These are phyloP conservation scores for Cotesia vestalis DNA, from an alignment of 1,140 invertebrate species.

Conservation along the genomic window DNA sequence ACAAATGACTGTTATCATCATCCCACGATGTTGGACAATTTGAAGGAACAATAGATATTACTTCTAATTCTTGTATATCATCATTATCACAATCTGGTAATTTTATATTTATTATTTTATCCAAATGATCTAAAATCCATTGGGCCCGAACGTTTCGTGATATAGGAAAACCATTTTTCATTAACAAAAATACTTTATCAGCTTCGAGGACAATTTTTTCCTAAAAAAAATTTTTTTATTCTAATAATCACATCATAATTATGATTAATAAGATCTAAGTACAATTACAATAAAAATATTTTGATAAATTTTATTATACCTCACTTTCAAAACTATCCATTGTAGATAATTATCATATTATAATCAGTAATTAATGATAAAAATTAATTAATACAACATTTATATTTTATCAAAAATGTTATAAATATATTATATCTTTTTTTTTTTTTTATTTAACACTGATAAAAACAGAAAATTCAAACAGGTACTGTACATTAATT, in stretches of 20 bases:
- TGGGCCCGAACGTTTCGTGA: conserved; percentile 79
- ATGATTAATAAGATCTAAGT: not conserved
- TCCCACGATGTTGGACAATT: conserved; percentile 65
- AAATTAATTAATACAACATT: not conserved
- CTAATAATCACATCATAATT: not conserved
- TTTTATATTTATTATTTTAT: conserved; percentile 69
- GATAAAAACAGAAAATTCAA: too few species aligned
- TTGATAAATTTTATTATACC: conserved; percentile 11
- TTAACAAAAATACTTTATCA: conserved; percentile 74
- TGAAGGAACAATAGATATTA: conserved; percentile 73
- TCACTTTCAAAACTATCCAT: conserved; percentile 30
- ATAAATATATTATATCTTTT: too few species aligned
- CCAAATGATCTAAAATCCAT: conserved; percentile 79
- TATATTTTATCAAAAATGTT: not conserved
- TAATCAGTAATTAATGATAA: not conserved
- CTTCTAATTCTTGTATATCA: conserved; percentile 68
- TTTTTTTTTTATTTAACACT: too few species aligned
- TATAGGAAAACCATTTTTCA: conserved; percentile 79
- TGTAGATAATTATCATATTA: conserved; percentile 13
- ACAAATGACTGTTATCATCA: conserved; percentile 65
- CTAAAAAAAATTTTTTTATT: conserved; percentile 40
- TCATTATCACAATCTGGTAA: conserved; percentile 54
- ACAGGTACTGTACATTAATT: too few species aligned
- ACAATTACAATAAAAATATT: not conserved
- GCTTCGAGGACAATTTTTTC: conserved; percentile 69